These are phyloP conservation scores for Takifugu ocellatus DNA, from an alignment of 2,797 vertebrate species.

Conservation along the genomic window DNA sequence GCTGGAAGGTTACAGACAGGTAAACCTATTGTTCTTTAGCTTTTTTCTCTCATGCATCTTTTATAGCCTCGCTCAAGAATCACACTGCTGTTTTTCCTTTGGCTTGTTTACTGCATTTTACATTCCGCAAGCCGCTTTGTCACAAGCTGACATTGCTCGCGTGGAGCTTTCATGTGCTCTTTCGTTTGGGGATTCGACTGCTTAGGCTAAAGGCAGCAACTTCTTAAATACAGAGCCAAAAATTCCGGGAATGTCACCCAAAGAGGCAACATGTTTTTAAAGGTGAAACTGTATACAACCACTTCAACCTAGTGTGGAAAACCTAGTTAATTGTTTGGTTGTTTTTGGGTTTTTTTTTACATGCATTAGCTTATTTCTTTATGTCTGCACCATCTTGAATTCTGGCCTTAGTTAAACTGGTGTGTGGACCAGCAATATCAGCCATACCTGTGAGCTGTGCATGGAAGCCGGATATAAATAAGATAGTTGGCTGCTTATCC, in stretches of 20 bases:
- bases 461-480: constrained; percentile 23
- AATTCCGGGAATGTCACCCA: too few relatives aligned
- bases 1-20: constrained; percentile 16
- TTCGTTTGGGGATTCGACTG: background rate
- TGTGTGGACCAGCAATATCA: constrained; percentile 21
- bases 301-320: too few relatives aligned
- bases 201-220: background rate
- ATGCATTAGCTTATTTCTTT: background rate
- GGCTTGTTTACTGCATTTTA: constrained; percentile 20
- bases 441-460: constrained; percentile 33
- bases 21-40: constrained; percentile 19
- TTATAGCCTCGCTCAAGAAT: constrained; percentile 23
- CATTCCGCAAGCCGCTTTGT: constrained; percentile 19
- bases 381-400: background rate
- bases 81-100: constrained; percentile 10
- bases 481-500: constrained; percentile 38
- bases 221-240: background rate
- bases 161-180: constrained; percentile 13
- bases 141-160: constrained; percentile 13
- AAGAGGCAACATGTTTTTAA: too few relatives aligned
- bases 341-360: background rate
- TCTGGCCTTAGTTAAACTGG: constrained; percentile 31
- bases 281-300: too few relatives aligned
- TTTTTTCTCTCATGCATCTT: constrained; percentile 22
- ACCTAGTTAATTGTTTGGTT: too few relatives aligned